Evolutionary conservation across 2,113 vertebrate species (phyloP).

Genomic region (Notiomystis cincta): DNA sequence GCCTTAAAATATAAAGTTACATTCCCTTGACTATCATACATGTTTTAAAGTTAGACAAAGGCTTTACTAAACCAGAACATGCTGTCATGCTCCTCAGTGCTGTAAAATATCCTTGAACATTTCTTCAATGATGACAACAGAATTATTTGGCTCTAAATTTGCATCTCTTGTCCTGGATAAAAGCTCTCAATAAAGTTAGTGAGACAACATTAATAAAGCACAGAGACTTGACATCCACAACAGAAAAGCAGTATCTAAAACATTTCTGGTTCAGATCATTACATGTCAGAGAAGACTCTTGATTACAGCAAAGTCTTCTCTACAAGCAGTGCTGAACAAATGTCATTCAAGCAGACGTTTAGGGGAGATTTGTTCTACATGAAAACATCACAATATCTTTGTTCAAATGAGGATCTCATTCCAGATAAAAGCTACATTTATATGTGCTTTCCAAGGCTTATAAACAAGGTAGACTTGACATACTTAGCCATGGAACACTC

Average conservation of each 20-base stretch:
- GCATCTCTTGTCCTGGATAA: neutral
- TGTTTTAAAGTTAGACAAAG: neutral
- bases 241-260: neutral
- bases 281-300: neutral
- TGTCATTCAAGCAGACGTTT: neutral
- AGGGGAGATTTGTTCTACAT: neutral
- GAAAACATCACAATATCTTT: neutral
- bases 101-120: neutral
- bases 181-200: neutral
- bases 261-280: neutral
- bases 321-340: neutral
- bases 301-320: neutral
- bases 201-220: neutral
- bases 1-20: neutral
- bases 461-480: neutral
- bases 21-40: neutral
- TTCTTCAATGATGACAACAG: neutral
- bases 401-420: neutral
- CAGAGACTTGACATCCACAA: neutral
- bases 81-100: neutral
- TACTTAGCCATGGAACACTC: neutral
- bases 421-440: neutral
- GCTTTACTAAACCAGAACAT: neutral
- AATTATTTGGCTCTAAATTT: neutral
- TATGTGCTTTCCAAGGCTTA: neutral